These are phyloP conservation scores for Gymnoscopelus braueri DNA, from an alignment of 2,797 vertebrate genomes.

Conservation along the genomic window DNA sequence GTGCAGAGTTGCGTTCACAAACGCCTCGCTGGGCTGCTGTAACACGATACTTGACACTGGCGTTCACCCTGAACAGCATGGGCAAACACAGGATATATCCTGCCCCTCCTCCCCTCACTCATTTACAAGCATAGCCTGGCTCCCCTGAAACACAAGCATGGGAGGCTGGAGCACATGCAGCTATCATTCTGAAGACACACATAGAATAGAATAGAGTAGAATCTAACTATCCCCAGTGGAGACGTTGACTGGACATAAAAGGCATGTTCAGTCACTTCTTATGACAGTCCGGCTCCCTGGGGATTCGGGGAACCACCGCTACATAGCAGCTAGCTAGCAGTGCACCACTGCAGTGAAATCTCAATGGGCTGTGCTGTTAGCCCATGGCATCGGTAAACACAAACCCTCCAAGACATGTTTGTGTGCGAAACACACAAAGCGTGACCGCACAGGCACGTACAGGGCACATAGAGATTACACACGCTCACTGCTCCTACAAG, in stretches of 20 bases:
- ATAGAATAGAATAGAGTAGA: too few relatives aligned
- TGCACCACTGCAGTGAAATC: conserved; percentile 51
- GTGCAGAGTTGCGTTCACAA: conserved; percentile 30
- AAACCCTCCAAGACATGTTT: conserved; percentile 58
- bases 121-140: conserved; percentile 43
- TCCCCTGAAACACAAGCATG: conserved; percentile 39
- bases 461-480: too few relatives aligned
- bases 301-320: too few relatives aligned
- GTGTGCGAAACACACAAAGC: conserved; percentile 41
- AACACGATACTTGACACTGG: conserved; percentile 73
- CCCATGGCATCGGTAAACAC: conserved; percentile 57
- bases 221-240: too few relatives aligned
- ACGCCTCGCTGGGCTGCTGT: conserved; percentile 53
- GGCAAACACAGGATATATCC: conserved; percentile 72
- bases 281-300: too few relatives aligned
- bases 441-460: conserved; percentile 6
- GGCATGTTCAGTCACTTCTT: too few relatives aligned
- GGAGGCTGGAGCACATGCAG: too few relatives aligned
- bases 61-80: conserved; percentile 66
- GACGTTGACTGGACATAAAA: too few relatives aligned
- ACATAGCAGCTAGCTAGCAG: conserved; percentile 42
- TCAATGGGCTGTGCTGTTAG: conserved; percentile 49
- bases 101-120: conserved; percentile 37
- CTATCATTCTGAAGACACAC: too few relatives aligned
- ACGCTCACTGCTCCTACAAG: too few relatives aligned